These are phyloP conservation scores for Dexiosoma caninum DNA, from an alignment of 2,888 invertebrate genomes.

Conservation along the genomic window DNA sequence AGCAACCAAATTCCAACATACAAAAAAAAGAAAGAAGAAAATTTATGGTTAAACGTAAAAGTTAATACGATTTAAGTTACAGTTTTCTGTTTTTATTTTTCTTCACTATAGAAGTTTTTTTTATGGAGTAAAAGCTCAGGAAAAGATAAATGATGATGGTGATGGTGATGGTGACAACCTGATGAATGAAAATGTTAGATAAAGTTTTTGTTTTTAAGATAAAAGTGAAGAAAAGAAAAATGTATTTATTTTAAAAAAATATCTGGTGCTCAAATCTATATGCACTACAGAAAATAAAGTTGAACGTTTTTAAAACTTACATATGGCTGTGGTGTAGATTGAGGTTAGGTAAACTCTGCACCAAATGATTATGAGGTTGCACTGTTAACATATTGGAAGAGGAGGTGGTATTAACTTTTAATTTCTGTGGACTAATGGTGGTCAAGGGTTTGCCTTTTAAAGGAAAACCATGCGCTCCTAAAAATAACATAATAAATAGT, in stretches of 20 bases:
- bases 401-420: slow-evolving; percentile 68
- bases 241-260: neutral
- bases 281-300: neutral
- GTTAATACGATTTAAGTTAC: neutral
- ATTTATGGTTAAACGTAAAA: neutral
- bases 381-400: slow-evolving; percentile 87
- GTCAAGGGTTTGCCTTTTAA: slow-evolving; percentile 70
- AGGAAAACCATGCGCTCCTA: slow-evolving; percentile 66
- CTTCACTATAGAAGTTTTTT: neutral
- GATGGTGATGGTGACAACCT: slow-evolving; percentile 28
- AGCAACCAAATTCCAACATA: slow-evolving; percentile 42
- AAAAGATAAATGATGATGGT: neutral
- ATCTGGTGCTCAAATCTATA: neutral
- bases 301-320: slow-evolving; percentile 69
- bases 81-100: too few species aligned
- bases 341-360: slow-evolving; percentile 90
- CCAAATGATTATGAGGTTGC: slow-evolving; percentile 83
- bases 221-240: slow-evolving; percentile 6
- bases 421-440: slow-evolving; percentile 77
- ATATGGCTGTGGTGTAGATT: slow-evolving; percentile 76
- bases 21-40: slow-evolving; percentile 22
- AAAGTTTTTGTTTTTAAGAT: neutral
- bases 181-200: slow-evolving; percentile 18
- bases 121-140: neutral
- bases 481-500: slow-evolving; percentile 5